A percentile compares a stretch with the other conserved stretches of the same genome.
Conservation (phyloP, 2,888 invertebrate genomes). For the Sipunculus nudus region DNA sequence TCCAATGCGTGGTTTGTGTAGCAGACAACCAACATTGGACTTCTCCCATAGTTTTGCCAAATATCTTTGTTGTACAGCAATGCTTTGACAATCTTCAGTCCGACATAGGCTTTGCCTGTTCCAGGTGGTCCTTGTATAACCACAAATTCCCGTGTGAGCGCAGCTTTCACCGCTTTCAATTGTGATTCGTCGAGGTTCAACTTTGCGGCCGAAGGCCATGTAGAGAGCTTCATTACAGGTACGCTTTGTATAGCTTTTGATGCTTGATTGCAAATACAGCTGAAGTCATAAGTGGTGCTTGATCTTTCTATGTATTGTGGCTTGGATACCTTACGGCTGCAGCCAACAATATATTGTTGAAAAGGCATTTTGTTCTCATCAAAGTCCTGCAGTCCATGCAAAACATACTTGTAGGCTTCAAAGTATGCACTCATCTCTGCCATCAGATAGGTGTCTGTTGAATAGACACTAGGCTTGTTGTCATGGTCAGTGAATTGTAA, state of each 20-base stretch:
- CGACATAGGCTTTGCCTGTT: constrained; percentile 85
- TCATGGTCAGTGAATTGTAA: constrained; percentile 41
- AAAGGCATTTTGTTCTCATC: constrained; percentile 72
- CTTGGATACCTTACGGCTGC: constrained; percentile 47
- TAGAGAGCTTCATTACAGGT: too few relatives aligned
- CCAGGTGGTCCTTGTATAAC: constrained; percentile 78
- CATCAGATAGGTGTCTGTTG: constrained; percentile 69
- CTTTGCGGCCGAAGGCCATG: constrained; percentile 50
- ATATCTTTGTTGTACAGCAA: constrained; percentile 72
- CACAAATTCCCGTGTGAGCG: constrained; percentile 58
- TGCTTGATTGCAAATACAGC: too few relatives aligned
- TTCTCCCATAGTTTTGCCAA: constrained; percentile 61
- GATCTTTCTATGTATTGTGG: constrained; percentile 69
- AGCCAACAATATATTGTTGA: constrained; percentile 75
- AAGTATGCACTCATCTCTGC: constrained; percentile 83
- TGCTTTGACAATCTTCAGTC: constrained; percentile 76
- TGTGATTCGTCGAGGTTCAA: constrained; percentile 51
- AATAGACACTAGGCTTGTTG: constrained; percentile 12
- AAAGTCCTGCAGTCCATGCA: constrained; percentile 75
- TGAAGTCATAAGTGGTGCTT: too few relatives aligned
- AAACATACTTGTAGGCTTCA: constrained; percentile 81
- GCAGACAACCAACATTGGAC: constrained; percentile 63
- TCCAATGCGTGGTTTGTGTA: constrained; percentile 66
- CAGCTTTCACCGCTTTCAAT: constrained; percentile 51
- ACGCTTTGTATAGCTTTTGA: too few relatives aligned